Percentiles rank a stretch among this genome's conserved stretches.
Evolutionary conservation across 2,113 vertebrate genomes (phyloP).

Genomic region (Notechis scutatus): DNA sequence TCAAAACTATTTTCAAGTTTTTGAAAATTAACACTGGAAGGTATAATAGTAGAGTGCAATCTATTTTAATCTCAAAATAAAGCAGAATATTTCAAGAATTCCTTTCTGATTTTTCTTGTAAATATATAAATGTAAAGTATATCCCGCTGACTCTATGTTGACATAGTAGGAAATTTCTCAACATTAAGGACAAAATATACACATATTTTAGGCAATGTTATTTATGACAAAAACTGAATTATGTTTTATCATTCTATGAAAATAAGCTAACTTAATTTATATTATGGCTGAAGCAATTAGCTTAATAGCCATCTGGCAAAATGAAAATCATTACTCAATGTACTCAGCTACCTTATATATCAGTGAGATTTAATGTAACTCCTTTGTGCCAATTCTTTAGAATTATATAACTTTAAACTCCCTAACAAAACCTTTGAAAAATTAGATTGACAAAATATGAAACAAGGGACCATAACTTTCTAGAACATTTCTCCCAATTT

Average conservation of each 20-base stretch:
- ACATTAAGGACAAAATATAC: not conserved
- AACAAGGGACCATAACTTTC: not conserved
- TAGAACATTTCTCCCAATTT: not conserved
- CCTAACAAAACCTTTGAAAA: slow-evolving; percentile 1
- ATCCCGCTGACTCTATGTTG: not conserved
- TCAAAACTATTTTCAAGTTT: not conserved
- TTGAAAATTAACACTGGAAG: not conserved
- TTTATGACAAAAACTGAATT: fast-evolving
- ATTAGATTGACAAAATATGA: not conserved
- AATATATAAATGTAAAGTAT: not conserved
- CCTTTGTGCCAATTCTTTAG: not conserved
- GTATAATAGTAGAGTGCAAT: not conserved
- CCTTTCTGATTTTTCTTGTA: not conserved
- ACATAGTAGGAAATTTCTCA: not conserved
- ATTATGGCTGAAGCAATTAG: slow-evolving; percentile 49
- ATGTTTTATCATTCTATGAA: not conserved
- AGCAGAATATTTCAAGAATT: not conserved
- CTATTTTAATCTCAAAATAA: not conserved
- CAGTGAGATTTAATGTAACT: slow-evolving; percentile 11
- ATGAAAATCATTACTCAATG: slow-evolving; percentile 18
- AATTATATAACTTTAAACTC: not conserved
- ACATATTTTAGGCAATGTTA: fast-evolving
- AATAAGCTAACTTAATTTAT: slow-evolving; percentile 18
- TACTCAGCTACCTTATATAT: not conserved
- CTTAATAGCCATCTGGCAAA: slow-evolving; percentile 37